Conservation (phyloP, 2,888 invertebrate genomes). For the Norana najaformis region DNA sequence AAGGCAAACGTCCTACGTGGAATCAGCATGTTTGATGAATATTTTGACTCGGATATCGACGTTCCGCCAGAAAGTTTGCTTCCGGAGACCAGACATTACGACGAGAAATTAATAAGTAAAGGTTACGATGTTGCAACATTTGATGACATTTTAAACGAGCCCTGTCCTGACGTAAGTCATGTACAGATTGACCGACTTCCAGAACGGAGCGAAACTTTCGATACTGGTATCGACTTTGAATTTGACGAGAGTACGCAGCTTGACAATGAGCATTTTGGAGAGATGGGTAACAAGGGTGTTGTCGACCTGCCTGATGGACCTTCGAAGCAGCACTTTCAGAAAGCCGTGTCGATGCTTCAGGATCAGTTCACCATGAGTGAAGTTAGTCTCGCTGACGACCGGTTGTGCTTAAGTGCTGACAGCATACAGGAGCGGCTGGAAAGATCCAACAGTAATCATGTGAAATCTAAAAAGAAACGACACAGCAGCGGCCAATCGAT, state of each 20-base stretch:
- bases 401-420: background rate
- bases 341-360: background rate
- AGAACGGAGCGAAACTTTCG: background rate
- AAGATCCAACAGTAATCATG: background rate
- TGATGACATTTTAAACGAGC: background rate
- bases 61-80: background rate
- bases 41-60: conserved; percentile 34
- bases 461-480: background rate
- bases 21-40: conserved; percentile 43
- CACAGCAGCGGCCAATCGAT: background rate
- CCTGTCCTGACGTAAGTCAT: background rate
- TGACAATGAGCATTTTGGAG: background rate
- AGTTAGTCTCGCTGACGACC: background rate
- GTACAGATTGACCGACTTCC: background rate
- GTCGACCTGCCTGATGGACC: conserved; percentile 19
- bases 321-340: background rate
- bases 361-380: background rate
- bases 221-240: background rate
- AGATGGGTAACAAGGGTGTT: background rate
- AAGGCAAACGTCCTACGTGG: background rate
- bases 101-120: background rate
- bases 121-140: background rate
- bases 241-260: background rate
- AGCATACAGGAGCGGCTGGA: background rate
- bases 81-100: background rate